phyloP scores from a whole-genome alignment of 2,113 vertebrate genomes.

The Mastomys coucha region DNA sequence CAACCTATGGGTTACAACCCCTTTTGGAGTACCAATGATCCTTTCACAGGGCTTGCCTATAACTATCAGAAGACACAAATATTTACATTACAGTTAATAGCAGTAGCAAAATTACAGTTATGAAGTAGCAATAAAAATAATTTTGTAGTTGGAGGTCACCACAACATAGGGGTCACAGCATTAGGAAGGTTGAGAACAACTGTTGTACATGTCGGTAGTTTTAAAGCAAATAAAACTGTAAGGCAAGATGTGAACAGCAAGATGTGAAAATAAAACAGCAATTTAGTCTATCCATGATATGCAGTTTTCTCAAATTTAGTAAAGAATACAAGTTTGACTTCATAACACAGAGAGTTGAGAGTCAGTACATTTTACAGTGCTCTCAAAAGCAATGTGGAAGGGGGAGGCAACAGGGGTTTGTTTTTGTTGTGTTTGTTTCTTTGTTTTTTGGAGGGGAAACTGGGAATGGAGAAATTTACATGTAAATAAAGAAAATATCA shows the following conservation, averaged over 20 bases:
- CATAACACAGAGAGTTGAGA: neutral
- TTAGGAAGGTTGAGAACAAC: neutral
- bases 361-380: slow-evolving; percentile 30
- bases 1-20: neutral
- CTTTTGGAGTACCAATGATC: neutral
- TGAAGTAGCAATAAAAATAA: neutral
- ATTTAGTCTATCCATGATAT: neutral
- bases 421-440: no score
- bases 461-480: no score
- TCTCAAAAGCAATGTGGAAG: no score
- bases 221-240: slow-evolving; percentile 63
- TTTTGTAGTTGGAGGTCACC: neutral
- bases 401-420: no score
- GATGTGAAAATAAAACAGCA: slow-evolving; percentile 62
- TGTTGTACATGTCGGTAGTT: neutral
- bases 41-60: neutral
- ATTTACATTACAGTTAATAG: neutral
- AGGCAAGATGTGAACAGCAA: slow-evolving; percentile 19
- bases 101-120: neutral
- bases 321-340: slow-evolving; percentile 64
- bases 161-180: neutral
- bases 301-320: slow-evolving; percentile 34
- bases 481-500: no score
- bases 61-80: neutral
- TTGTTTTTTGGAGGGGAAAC: no score